These are phyloP conservation scores for Lysandra coridon DNA, from an alignment of 2,888 invertebrate genomes.

Conservation along the genomic window DNA sequence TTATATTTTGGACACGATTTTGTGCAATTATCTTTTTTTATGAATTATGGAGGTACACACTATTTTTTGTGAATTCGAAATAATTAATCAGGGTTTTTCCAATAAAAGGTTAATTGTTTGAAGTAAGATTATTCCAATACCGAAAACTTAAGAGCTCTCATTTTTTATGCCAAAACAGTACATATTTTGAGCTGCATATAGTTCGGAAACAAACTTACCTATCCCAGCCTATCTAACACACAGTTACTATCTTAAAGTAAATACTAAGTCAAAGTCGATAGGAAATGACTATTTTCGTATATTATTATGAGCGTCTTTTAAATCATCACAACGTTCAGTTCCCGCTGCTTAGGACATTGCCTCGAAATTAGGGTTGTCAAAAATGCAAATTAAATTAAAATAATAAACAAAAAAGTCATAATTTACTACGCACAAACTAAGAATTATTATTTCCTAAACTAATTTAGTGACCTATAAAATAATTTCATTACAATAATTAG, in stretches of 20 bases:
- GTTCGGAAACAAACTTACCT: background rate
- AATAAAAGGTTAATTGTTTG: background rate
- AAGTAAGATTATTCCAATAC: background rate
- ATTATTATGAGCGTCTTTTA: conserved; percentile 62
- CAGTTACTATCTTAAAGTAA: background rate
- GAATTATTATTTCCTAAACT: conserved; percentile 13
- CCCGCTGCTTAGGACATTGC: conserved; percentile 64
- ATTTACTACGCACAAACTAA: conserved; percentile 5
- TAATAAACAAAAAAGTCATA: background rate
- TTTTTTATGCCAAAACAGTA: background rate
- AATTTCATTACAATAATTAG: conserved; percentile 12
- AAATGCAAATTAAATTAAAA: conserved; percentile 6
- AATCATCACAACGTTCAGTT: conserved; percentile 68
- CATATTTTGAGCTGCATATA: background rate
- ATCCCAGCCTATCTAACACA: background rate
- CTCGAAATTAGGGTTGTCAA: conserved; percentile 48
- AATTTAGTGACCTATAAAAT: conserved; percentile 12
- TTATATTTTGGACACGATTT: background rate
- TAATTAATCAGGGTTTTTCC: background rate
- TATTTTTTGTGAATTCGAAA: background rate
- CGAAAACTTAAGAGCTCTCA: too few relatives aligned
- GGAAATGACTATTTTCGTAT: conserved; percentile 68
- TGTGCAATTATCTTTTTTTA: background rate
- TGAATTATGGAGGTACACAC: background rate
- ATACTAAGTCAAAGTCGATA: conserved; percentile 55